Base-by-base conservation (phyloP, 1,140 invertebrate genomes). In the Phymastichus coffea region DNA sequence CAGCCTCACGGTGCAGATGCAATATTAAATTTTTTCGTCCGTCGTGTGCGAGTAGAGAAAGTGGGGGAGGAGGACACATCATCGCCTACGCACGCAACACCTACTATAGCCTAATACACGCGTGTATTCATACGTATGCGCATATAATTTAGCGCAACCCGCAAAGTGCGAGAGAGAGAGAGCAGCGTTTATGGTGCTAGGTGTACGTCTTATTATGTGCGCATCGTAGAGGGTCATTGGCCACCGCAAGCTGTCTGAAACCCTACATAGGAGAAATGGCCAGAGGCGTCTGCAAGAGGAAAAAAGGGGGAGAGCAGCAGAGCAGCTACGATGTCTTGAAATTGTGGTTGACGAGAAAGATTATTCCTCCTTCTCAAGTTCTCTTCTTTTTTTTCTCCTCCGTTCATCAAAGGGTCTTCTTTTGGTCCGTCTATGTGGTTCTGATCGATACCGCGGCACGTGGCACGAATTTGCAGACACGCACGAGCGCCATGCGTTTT, bases 81-180 rank as follows among this genome's bases (percentile, higher is more conserved):
- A 54, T 17, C 46, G 56, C 52, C 43, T 56, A 63, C 57, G 47
- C 61, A 4, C 23, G 17, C 54, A 35, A 26, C 37, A 9, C 22
- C n/a, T n/a, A n/a, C n/a, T n/a, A n/a, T n/a, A n/a, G n/a, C n/a
- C n/a, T n/a, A n/a, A n/a, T n/a, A n/a, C n/a, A n/a, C n/a, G n/a
- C n/a, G n/a, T n/a, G n/a, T n/a, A n/a, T n/a, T n/a, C n/a, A n/a
- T n/a, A n/a, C 15, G 17, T 12, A 8, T 8, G 48, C 41, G 64
- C 60, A 64, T 66, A 66, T 65, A 70, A 70, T 70, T 70, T 63
- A 68, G 63, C 63, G 68, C 68, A 70, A 61, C 68, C 68, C 65
- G 58, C 62, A 64, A 70, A 70, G 68, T 70, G 68, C 63, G 14
- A 41, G 19, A 64, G 63, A 68, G 65, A n/a, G n/a, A n/a, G n/a